Percentiles rank a stretch among this genome's conserved stretches.
phyloP scores from a whole-genome alignment of 1,140 invertebrate genomes.

The Drosophila pseudoobscura region DNA sequence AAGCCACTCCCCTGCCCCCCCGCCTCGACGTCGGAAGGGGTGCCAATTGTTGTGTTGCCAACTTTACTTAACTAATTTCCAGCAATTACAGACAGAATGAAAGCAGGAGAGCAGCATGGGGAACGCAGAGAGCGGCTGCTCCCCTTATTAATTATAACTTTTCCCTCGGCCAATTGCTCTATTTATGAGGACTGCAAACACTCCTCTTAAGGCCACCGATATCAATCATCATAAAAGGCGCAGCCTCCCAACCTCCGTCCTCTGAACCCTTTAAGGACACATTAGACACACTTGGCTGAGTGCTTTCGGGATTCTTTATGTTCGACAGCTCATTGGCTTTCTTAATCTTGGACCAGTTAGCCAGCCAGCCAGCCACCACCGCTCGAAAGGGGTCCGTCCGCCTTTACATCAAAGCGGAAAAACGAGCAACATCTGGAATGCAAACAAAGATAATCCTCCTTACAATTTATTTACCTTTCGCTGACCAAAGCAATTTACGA shows the following conservation, averaged over 20 bases:
- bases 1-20: background rate
- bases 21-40: conserved; percentile 2
- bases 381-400: conserved; percentile 12
- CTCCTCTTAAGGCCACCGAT: conserved; percentile 6
- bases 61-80: conserved; percentile 74
- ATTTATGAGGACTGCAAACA: conserved; percentile 20
- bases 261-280: conserved; percentile 53
- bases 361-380: background rate
- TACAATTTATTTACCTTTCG: conserved; percentile 50
- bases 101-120: too few species aligned
- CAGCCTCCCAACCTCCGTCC: background rate
- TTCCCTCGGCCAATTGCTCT: conserved; percentile 40
- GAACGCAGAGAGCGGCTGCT: conserved; percentile 1
- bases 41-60: conserved; percentile 34
- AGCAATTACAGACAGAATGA: conserved; percentile 56
- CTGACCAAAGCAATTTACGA: conserved; percentile 60
- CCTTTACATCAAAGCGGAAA: conserved; percentile 51
- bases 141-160: conserved; percentile 53
- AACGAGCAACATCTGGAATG: conserved; percentile 29
- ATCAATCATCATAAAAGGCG: conserved; percentile 49
- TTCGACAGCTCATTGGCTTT: conserved; percentile 50
- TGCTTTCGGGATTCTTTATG: conserved; percentile 43
- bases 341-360: conserved; percentile 33
- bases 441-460: conserved; percentile 48
- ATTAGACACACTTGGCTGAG: conserved; percentile 63